phyloP scores from a whole-genome alignment of 2,888 invertebrate species.

The Octonoba sinensis region DNA sequence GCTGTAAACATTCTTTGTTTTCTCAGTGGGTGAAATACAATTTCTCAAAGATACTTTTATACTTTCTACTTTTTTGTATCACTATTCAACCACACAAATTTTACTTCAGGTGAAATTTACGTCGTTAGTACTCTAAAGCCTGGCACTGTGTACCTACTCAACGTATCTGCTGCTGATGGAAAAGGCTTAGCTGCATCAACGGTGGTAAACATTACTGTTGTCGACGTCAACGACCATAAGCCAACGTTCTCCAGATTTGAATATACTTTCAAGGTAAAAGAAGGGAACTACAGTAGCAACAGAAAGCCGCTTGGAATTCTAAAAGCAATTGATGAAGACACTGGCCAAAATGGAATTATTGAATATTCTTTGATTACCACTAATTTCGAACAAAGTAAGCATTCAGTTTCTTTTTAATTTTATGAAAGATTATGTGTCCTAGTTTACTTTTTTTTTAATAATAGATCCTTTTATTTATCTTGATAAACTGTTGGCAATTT shows the following conservation, averaged over 20 bases:
- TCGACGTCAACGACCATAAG: constrained; percentile 82
- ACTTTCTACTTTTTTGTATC: too few species aligned
- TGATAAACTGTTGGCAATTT: too few species aligned
- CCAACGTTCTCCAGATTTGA: constrained; percentile 85
- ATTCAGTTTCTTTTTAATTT: background rate
- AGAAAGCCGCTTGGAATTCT: constrained; percentile 79
- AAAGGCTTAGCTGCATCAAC: constrained; percentile 80
- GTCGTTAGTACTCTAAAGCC: constrained; percentile 67
- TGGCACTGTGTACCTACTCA: constrained; percentile 72
- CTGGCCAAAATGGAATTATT: constrained; percentile 83
- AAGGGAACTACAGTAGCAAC: constrained; percentile 80
- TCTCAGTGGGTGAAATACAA: too few species aligned
- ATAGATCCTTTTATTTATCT: too few species aligned
- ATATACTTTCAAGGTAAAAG: constrained; percentile 86
- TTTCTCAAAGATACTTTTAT: too few species aligned
- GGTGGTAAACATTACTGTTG: constrained; percentile 79
- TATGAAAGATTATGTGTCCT: background rate
- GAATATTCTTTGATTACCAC: constrained; percentile 75
- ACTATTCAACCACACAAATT: too few species aligned
- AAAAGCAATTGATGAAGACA: constrained; percentile 84
- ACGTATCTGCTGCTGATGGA: constrained; percentile 82
- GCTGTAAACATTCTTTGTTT: too few species aligned
- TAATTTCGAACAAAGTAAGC: constrained; percentile 60
- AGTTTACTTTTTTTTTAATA: background rate
- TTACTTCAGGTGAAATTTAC: constrained; percentile 66